phyloP scores from a whole-genome alignment of 37 sponge, comb jelly and placozoan species.

The Petrosia ficiformis region DNA sequence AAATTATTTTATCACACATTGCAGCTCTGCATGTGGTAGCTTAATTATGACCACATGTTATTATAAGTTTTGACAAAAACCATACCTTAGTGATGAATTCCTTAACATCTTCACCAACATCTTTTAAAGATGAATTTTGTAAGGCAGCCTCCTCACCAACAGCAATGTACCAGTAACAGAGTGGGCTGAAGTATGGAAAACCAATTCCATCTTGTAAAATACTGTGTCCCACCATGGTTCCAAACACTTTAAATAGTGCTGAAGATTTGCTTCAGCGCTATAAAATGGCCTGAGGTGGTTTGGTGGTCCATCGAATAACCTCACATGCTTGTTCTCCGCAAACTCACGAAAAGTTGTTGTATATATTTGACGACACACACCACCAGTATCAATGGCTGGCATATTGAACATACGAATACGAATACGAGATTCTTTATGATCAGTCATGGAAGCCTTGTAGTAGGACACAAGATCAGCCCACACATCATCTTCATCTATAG shows the following conservation, averaged over 20 bases:
- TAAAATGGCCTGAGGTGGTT: slow-evolving; percentile 7
- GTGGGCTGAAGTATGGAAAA: slow-evolving; percentile 10
- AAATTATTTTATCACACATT: too few species aligned
- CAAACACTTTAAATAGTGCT: slow-evolving; percentile 22
- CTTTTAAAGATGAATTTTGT: not conserved
- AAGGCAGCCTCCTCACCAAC: not conserved
- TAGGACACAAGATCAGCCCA: slow-evolving; percentile 9
- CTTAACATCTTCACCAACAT: not conserved
- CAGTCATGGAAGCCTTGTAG: slow-evolving; percentile 1
- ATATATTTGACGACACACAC: slow-evolving; percentile 26
- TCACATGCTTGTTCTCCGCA: slow-evolving; percentile 2
- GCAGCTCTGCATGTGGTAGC: too few species aligned
- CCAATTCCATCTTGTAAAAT: slow-evolving; percentile 39
- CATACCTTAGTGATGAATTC: not conserved
- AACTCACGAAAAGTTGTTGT: slow-evolving; percentile 1
- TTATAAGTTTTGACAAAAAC: too few species aligned
- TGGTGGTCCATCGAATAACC: slow-evolving; percentile 17
- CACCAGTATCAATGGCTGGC: slow-evolving; percentile 39
- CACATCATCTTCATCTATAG: slow-evolving; percentile 4
- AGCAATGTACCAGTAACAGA: slow-evolving; percentile 38
- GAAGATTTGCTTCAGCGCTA: slow-evolving; percentile 13
- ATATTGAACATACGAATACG: not conserved
- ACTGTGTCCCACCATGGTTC: slow-evolving; percentile 23
- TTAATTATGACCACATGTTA: too few species aligned
- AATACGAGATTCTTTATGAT: not conserved